Evolutionary conservation across 2,797 vertebrate genomes (phyloP).

Genomic region (Tokudaia muenninki): DNA sequence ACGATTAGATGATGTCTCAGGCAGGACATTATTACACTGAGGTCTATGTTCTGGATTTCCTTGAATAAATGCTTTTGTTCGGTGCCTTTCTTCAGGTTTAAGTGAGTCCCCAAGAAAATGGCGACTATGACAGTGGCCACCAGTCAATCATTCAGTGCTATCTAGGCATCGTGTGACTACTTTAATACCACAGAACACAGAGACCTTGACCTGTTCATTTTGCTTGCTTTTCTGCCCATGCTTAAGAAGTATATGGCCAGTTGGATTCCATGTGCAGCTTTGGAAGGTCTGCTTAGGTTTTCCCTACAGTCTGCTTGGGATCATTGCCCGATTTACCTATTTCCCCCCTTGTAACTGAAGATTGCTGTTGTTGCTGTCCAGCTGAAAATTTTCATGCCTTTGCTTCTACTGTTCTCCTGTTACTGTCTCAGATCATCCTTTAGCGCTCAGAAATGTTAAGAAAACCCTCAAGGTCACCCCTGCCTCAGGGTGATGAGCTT

Average conservation of each 20-base stretch:
- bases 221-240: background rate
- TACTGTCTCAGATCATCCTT: constrained; percentile 12
- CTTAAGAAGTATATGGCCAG: background rate
- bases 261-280: constrained; percentile 1
- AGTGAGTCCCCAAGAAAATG: constrained; percentile 11
- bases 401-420: constrained; percentile 7
- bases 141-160: background rate
- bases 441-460: constrained; percentile 56
- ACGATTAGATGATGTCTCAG: background rate
- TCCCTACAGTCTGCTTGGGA: background rate
- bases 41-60: background rate
- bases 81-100: constrained; percentile 1
- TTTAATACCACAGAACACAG: background rate
- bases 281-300: background rate
- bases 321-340: constrained; percentile 28
- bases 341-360: background rate
- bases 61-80: constrained; percentile 32
- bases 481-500: constrained; percentile 23
- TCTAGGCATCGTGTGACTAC: background rate
- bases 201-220: background rate
- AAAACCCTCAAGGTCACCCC: constrained; percentile 36
- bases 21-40: background rate
- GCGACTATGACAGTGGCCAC: background rate
- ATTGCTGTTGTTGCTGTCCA: background rate
- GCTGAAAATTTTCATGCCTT: background rate